A percentile compares a stretch with the other conserved stretches of the same genome.
phyloP scores from a whole-genome alignment of 2,797 vertebrate species.

The Podargus strigoides region DNA sequence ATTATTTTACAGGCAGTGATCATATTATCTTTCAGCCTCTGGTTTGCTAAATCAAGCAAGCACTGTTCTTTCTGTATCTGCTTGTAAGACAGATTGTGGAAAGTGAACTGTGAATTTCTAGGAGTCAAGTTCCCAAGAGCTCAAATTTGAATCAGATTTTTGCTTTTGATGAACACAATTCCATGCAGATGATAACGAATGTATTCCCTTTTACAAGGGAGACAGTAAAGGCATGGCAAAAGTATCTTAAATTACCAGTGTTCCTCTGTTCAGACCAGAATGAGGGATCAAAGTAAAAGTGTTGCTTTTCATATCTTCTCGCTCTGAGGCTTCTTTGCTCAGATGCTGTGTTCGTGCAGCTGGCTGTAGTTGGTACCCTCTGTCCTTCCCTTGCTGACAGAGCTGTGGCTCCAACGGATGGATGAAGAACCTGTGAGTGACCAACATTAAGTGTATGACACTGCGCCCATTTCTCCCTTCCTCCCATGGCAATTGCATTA shows the following conservation, averaged over 20 bases:
- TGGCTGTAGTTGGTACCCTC: neutral
- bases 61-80: neutral
- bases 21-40: neutral
- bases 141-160: neutral
- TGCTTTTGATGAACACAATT: neutral
- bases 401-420: neutral
- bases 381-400: neutral
- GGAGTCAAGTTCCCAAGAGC: neutral
- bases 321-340: neutral
- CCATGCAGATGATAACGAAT: neutral
- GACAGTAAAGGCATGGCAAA: neutral
- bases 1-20: neutral
- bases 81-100: neutral
- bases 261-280: neutral
- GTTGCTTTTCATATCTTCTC: neutral
- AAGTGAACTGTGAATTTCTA: slow-evolving; percentile 15
- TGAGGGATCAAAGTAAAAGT: neutral
- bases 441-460: neutral
- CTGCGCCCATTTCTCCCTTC: neutral
- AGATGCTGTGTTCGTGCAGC: neutral
- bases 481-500: neutral
- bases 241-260: neutral
- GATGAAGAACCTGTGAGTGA: neutral
- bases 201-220: neutral
- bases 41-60: neutral